A percentile compares a stretch with the other conserved stretches of the same genome.
These are phyloP conservation scores for Phoenicopterus ruber DNA, from an alignment of 2,113 vertebrate genomes.

Conservation along the genomic window DNA sequence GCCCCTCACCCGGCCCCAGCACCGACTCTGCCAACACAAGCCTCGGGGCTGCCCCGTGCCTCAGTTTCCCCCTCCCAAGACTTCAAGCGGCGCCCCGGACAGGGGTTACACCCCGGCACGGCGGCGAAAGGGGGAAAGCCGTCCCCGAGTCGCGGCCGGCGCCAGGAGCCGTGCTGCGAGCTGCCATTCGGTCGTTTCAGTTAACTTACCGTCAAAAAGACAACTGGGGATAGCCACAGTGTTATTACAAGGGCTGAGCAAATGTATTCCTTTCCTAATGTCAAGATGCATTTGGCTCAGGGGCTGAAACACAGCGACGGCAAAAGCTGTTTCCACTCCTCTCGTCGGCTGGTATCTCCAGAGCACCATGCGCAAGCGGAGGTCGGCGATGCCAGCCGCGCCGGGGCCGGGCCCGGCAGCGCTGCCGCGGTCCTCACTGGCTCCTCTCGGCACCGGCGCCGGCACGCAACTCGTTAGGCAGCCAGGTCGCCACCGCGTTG, in stretches of 20 bases:
- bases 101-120: accelerated
- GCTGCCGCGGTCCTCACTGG: background rate
- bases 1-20: background rate
- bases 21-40: background rate
- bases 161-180: background rate
- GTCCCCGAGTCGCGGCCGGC: background rate
- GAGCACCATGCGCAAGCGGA: slow-evolving; percentile 3
- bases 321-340: slow-evolving; percentile 56
- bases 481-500: slow-evolving; percentile 17
- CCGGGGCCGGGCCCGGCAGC: background rate
- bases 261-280: slow-evolving; percentile 67
- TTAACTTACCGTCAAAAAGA: slow-evolving; percentile 51
- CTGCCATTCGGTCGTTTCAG: background rate
- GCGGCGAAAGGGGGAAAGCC: accelerated
- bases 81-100: accelerated
- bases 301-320: slow-evolving; percentile 49
- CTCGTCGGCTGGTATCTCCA: slow-evolving; percentile 16
- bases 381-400: background rate
- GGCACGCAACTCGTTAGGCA: background rate
- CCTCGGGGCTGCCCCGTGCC: background rate
- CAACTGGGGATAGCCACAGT: slow-evolving; percentile 45
- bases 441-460: background rate
- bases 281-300: slow-evolving; percentile 71
- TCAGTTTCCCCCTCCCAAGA: background rate
- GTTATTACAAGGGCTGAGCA: slow-evolving; percentile 66